Base-by-base conservation (phyloP, 35 echinoderm and acorn worm species). In the Strongylocentrotus purpuratus region DNA sequence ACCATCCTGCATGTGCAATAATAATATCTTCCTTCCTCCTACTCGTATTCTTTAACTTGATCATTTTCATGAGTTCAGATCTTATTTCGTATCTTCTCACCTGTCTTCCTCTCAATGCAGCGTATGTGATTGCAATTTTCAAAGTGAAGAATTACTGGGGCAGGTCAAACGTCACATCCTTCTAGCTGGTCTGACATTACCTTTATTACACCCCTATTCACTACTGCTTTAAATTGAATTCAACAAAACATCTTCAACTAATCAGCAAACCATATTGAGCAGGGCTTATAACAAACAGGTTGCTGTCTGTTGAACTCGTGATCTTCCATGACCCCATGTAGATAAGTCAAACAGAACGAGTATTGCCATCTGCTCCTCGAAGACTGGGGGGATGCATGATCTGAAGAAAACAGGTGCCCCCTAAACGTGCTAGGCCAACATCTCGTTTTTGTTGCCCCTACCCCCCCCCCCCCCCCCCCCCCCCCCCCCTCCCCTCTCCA, bases 281-380 rank as follows among this genome's bases (percentile, higher is more conserved):
- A n/a, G 61, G 65, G 65, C 22, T 78, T 78, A 28, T 78, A 78
- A 78, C 65, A 78, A 78, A 78, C 65, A 78, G 65, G 65, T 78
- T 78, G 65, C 25, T 78, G 65, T 78, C 65, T 78, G 65, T 18
- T 78, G 20, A 78, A 78, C 20, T 78, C 20, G 65, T 1, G 2
- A 78, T 28, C 65, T 78, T 7, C 65, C 5, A 78, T 78, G 65
- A 78, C 65, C 65, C 28, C 65, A 78, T n/a, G 65, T 28, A 78
- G 65, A 78, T 28, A 28, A 78, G 65, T 78, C 65, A 78, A 15
- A 78, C 65, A 18, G 28, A 28, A 78, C 20, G 65, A 78, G 25
- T 4, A 78, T 78, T 28, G 25, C 65, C 65, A 78, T 78, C 65
- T 78, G 65, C 28, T 17, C 65, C 65, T 78, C 5, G 65, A 28